A percentile compares a stretch with the other conserved stretches of the same genome.
These are phyloP conservation scores for Archips crataeganus DNA, from an alignment of 2,888 invertebrate genomes.

Conservation along the genomic window DNA sequence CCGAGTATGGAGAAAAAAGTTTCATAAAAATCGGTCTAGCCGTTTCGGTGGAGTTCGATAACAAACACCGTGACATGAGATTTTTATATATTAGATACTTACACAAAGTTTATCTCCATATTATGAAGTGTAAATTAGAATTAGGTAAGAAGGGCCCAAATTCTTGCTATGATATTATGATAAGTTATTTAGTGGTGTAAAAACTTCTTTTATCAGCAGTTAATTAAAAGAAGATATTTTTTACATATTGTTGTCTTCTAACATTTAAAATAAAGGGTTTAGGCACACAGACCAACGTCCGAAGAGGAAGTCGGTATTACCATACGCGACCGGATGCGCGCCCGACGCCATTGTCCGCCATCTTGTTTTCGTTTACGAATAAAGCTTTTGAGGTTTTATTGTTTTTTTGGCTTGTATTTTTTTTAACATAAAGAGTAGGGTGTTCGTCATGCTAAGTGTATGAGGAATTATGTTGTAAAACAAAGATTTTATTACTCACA, in stretches of 20 bases:
- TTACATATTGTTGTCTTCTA: slow-evolving; percentile 28
- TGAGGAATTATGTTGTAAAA: neutral
- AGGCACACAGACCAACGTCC: slow-evolving; percentile 37
- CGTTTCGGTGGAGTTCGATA: too few relatives aligned
- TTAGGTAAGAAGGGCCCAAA: too few relatives aligned
- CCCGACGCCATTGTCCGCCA: slow-evolving; percentile 77
- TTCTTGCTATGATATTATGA: too few relatives aligned
- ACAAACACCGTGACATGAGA: too few relatives aligned
- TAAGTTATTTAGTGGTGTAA: too few relatives aligned
- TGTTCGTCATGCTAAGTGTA: slow-evolving; percentile 6
- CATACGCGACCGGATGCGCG: slow-evolving; percentile 70
- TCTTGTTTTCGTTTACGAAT: slow-evolving; percentile 59
- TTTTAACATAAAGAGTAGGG: slow-evolving; percentile 3
- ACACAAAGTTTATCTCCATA: too few relatives aligned
- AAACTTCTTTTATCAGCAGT: too few relatives aligned
- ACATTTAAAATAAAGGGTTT: slow-evolving; percentile 37
- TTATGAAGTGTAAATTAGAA: too few relatives aligned
- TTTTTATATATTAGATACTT: too few relatives aligned
- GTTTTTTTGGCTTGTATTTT: slow-evolving; percentile 19
- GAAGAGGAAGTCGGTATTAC: slow-evolving; percentile 64
- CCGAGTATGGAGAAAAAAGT: too few relatives aligned
- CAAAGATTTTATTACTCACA: neutral
- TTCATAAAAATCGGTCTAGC: too few relatives aligned
- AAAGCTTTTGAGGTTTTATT: slow-evolving; percentile 44
- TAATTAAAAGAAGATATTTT: neutral